phyloP scores from a whole-genome alignment of 2,888 invertebrate species.

The Agonopterix subpropinquella region DNA sequence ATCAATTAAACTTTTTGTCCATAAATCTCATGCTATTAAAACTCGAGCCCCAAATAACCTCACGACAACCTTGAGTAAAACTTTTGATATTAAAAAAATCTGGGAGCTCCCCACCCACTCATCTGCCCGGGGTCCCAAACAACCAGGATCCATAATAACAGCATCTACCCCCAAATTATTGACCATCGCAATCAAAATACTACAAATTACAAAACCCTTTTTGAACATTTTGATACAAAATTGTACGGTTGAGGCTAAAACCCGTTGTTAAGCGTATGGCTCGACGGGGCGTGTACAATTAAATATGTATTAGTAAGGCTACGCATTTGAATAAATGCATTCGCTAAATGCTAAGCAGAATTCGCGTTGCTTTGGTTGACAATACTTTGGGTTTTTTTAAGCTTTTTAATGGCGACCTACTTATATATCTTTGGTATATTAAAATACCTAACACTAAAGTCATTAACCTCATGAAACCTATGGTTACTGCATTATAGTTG shows the following conservation, averaged over 20 bases:
- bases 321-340: constrained; percentile 48
- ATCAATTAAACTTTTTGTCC: no score
- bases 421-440: no score
- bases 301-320: constrained; percentile 61
- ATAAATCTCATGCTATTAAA: no score
- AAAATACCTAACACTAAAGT: no score
- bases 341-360: constrained; percentile 41
- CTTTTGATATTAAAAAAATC: constrained; percentile 22
- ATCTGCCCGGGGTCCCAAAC: constrained; percentile 41
- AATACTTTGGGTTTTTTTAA: background rate
- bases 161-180: constrained; percentile 50
- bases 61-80: constrained; percentile 31
- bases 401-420: no score
- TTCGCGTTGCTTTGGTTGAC: constrained; percentile 27
- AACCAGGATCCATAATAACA: constrained; percentile 50
- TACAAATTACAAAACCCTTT: constrained; percentile 53
- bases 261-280: no score
- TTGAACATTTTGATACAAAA: constrained; percentile 26
- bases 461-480: no score
- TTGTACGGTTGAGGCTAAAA: constrained; percentile 10
- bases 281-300: constrained; percentile 46
- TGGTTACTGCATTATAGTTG: no score
- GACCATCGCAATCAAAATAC: constrained; percentile 64
- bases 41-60: constrained; percentile 7
- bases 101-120: constrained; percentile 48